phyloP scores from a whole-genome alignment of 2,113 vertebrate species.

The Mirza zaza region DNA sequence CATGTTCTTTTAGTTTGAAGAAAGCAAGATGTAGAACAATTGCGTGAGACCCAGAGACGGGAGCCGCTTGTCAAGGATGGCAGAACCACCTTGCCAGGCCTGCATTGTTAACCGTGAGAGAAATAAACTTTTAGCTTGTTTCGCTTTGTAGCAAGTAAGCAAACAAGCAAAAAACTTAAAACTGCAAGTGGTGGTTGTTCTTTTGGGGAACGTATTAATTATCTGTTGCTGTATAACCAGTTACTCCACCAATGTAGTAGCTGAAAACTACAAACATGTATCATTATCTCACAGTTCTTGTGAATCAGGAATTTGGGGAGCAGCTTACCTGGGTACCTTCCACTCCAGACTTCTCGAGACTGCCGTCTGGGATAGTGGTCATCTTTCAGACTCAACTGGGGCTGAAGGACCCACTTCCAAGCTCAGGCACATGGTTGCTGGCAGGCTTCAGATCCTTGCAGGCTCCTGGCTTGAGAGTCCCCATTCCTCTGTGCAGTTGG shows the following conservation, averaged over 20 bases:
- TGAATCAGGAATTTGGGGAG: neutral
- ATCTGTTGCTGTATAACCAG: neutral
- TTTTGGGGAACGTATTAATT: neutral
- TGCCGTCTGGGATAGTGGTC: neutral
- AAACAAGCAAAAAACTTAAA: neutral
- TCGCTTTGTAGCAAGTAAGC: neutral
- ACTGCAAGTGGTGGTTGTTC: neutral
- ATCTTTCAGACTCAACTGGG: too few species aligned
- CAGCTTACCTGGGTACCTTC: neutral
- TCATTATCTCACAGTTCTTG: neutral
- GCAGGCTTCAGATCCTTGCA: neutral
- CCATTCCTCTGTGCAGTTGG: neutral
- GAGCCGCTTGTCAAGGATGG: neutral
- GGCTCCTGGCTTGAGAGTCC: neutral
- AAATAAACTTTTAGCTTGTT: neutral
- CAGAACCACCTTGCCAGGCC: neutral
- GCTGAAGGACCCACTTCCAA: neutral
- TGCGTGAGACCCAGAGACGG: neutral
- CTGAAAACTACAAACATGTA: neutral
- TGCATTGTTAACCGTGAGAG: neutral
- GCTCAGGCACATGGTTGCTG: neutral
- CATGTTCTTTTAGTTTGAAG: neutral
- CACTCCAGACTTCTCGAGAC: neutral
- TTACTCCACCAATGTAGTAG: neutral
- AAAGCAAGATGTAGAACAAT: neutral